phyloP scores from a whole-genome alignment of 2,888 invertebrate species.

The Tetranychus truncatus region DNA sequence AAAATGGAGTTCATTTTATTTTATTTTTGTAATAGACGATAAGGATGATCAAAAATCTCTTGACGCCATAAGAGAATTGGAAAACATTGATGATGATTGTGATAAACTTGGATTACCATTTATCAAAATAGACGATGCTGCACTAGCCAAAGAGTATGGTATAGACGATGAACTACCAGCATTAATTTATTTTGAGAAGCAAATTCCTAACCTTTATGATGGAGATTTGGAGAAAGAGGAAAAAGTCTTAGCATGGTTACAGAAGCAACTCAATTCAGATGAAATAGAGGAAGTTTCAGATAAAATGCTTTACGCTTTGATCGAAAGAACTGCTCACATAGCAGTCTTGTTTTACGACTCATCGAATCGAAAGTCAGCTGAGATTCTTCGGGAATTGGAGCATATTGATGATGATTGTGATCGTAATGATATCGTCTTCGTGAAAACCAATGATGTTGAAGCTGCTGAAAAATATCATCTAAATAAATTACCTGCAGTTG shows the following conservation, averaged over 20 bases:
- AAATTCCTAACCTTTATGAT: conserved; percentile 76
- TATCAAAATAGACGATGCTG: conserved; percentile 74
- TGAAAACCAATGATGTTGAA: conserved; percentile 73
- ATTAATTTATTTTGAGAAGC: conserved; percentile 79
- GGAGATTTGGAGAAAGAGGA: conserved; percentile 77
- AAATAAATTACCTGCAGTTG: conserved; percentile 54
- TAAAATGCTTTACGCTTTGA: conserved; percentile 74
- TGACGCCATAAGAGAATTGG: conserved; percentile 32
- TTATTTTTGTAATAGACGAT: conserved; percentile 26
- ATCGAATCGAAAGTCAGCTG: conserved; percentile 16
- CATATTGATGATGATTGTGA: conserved; percentile 88
- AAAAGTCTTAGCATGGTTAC: conserved; percentile 84
- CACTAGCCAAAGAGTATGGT: conserved; percentile 73
- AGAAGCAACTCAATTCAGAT: conserved; percentile 47
- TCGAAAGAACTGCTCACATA: conserved; percentile 60
- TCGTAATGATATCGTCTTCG: conserved; percentile 65
- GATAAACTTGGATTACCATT: conserved; percentile 70
- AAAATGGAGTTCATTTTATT: neutral
- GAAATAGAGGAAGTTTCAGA: conserved; percentile 33
- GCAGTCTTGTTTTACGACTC: conserved; percentile 74
- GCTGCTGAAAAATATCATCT: conserved; percentile 80
- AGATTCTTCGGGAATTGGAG: conserved; percentile 61
- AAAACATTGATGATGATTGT: conserved; percentile 84
- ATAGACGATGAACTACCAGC: conserved; percentile 60
- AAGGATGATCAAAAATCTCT: conserved; percentile 25